These are phyloP conservation scores for Drosophila affinis DNA, from an alignment of 2,888 invertebrate species.

Conservation along the genomic window DNA sequence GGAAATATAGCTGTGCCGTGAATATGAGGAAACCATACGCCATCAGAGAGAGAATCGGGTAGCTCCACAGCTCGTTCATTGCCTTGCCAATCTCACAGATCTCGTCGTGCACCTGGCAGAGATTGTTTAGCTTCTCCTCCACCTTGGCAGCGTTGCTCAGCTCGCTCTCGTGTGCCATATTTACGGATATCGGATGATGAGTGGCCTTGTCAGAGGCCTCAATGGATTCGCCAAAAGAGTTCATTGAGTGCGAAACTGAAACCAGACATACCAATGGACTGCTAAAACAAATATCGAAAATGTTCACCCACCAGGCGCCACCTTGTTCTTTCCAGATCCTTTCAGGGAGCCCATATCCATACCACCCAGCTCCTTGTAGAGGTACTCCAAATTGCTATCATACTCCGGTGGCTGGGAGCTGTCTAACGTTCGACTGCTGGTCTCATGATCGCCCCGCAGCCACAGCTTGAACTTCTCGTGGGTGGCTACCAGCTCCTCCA, in stretches of 20 bases:
- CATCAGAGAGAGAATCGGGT: slow-evolving; percentile 83
- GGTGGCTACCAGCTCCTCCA: slow-evolving; percentile 71
- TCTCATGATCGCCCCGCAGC: slow-evolving; percentile 35
- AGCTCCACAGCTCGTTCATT: slow-evolving; percentile 83
- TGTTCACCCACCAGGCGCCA: slow-evolving; percentile 64
- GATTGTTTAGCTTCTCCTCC: slow-evolving; percentile 82
- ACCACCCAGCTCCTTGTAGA: slow-evolving; percentile 70
- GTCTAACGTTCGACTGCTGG: slow-evolving; percentile 20
- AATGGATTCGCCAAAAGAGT: slow-evolving; percentile 71
- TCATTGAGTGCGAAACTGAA: slow-evolving; percentile 69
- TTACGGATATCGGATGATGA: slow-evolving; percentile 45
- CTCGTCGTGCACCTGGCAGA: slow-evolving; percentile 84
- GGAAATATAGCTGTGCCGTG: slow-evolving; percentile 83
- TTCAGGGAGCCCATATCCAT: slow-evolving; percentile 60
- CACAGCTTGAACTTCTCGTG: slow-evolving; percentile 73
- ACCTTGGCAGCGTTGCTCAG: slow-evolving; percentile 77
- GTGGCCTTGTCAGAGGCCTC: slow-evolving; percentile 45
- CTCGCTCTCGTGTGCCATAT: slow-evolving; percentile 76
- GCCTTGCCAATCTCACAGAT: slow-evolving; percentile 83
- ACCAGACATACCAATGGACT: background rate
- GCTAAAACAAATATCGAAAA: background rate
- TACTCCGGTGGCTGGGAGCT: slow-evolving; percentile 66
- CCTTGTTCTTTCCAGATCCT: slow-evolving; percentile 62
- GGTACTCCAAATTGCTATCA: slow-evolving; percentile 68
- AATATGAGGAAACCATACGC: slow-evolving; percentile 83